Base-by-base conservation (phyloP, 2,888 invertebrate species). In the Crioceris asparagi region DNA sequence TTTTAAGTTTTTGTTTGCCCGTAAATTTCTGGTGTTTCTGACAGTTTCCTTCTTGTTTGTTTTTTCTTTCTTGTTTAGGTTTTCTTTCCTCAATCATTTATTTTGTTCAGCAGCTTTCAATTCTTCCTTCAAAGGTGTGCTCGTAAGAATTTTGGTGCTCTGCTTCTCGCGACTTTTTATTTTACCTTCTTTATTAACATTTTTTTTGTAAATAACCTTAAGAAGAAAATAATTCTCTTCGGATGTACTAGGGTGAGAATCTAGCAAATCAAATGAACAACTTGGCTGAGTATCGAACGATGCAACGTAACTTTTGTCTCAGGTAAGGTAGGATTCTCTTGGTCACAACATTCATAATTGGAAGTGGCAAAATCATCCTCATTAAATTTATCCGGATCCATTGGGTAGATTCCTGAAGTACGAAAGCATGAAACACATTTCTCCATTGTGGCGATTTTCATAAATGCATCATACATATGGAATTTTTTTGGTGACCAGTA, bases 391-490 rank as follows among this genome's bases (percentile, higher is more conserved):
- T 41, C 37, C 4, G 36, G 41, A 16, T 44, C 19, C 12, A 41
- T 29, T 3, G 39, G 41, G 37, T 11, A 39, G 30, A 39, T 41
- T 31, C 35, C 35, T 3, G 16, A 18, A 26, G 34, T 30, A 3
- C 12, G 10, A 38, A 47, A 47, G 8, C 44, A 45, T 16, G 42
- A 43, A 31, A 35, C 33, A 34, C 38, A 41, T 34, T 45, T 47
- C 27, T 47, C 33, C 37, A 45, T 46, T n/a, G 41, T 43, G 6
- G 38, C 42, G 4, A 43, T 43, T 41, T 45, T 41, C 39, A 43
- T 43, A 11, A 45, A 48, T 7, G 43, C 43, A 32, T 47, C 45
- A 32, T 43, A 46, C 27, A 47, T 21, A 39, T 36, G 2, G 39
- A 43, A 8, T 41, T 43, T 41, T 44, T 42, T 42, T 37, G 29